Evolutionary conservation across 2,797 vertebrate species (phyloP), one percentile per base, ranked within the genome.

Genomic region (Synanceia verrucosa): DNA sequence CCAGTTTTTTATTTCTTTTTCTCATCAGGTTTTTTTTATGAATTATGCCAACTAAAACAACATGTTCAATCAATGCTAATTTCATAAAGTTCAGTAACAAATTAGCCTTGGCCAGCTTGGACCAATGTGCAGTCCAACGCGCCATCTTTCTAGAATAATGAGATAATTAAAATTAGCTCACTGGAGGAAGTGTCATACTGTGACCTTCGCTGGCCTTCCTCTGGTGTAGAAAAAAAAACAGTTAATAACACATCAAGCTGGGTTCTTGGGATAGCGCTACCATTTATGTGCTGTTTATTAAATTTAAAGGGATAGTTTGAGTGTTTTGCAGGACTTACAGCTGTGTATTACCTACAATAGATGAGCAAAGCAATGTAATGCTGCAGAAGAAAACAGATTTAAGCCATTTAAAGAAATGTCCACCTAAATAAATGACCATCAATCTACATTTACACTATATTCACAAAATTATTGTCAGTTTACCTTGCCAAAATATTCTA

Each of bases 161-260:
- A 81, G 58, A 67, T 31, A 73, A 64, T 65, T 73, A 41, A 76
- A 70, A 67, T 14, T 5, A 72, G 68, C 36, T 43, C 18, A 37
- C 18, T 39, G 28, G 33, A 73, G 34, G 39, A 10, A 47, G n/a
- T n/a, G n/a, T 73, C 23, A 70, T 53, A 18, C 29, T 0, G 10
- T 36, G 58, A 48, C 55, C 43, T 52, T n/a, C n/a, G n/a, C 28
- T 66, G 70, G 48, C 29, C 28, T 65, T 59, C 11, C 2, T 37
- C 29, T 43, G 13, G 19, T n/a, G n/a, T n/a, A 63, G 21, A 13
- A n/a, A 70, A 28, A 56, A 44, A 18, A 28, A 50, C 10, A 37
- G 9, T 18, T 56, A 28, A 52, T 18, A 46, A 58, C 29, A 52
- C 34, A 52, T 52, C 14, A 46, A 26, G 33, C 18, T 37, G 24